phyloP scores from a whole-genome alignment of 2,797 vertebrate species.

The Acestrorhynchus altus region DNA sequence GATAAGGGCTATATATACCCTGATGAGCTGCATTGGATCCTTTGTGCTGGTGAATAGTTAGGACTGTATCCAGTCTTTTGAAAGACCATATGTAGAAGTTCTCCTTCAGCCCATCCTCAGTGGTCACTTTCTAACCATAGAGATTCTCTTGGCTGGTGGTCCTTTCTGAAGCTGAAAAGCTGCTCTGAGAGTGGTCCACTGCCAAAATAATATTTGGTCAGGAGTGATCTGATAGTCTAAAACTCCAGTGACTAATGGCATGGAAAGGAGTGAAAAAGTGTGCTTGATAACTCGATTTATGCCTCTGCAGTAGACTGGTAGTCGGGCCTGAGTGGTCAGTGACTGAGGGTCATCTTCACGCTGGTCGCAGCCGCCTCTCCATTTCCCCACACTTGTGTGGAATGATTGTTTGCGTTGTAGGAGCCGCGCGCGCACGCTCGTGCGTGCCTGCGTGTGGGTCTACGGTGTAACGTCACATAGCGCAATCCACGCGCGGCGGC shows the following conservation, averaged over 20 bases:
- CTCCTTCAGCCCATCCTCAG: background rate
- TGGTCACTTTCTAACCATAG: background rate
- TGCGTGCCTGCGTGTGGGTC: constrained; percentile 39
- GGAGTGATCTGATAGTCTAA: background rate
- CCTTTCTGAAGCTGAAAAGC: background rate
- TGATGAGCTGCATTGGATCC: background rate
- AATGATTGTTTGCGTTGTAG: background rate
- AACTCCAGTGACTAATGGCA: too few species aligned
- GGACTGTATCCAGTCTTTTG: background rate
- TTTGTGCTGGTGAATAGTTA: background rate
- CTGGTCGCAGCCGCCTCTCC: background rate
- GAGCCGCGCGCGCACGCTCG: background rate
- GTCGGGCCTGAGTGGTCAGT: too few species aligned
- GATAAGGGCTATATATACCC: background rate
- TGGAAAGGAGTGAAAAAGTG: too few species aligned
- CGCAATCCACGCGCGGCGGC: constrained; percentile 37
- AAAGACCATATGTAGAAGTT: background rate
- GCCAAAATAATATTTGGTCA: background rate
- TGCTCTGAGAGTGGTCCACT: background rate
- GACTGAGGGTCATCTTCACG: too few species aligned
- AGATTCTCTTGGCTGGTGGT: background rate
- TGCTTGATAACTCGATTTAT: too few species aligned
- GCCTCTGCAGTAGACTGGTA: too few species aligned
- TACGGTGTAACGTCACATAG: constrained; percentile 46
- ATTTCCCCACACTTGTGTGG: background rate